Evolutionary conservation across 2,797 vertebrate species (phyloP), one percentile per base, ranked within the genome.

Genomic region (Enteromius fasciolatus): DNA sequence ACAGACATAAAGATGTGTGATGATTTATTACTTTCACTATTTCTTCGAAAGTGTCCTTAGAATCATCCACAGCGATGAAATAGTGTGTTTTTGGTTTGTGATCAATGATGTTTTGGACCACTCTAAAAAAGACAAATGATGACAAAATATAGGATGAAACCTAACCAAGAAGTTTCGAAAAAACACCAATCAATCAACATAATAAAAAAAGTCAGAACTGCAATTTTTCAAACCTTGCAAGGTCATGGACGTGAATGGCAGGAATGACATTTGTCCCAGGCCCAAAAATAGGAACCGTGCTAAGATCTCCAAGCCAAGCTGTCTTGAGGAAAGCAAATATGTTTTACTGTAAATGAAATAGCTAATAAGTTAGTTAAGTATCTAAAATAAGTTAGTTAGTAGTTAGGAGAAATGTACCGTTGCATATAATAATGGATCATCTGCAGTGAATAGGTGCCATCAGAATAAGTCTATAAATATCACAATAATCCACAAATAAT

Each of bases 161-260:
- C 44, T 3, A 78, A 15, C 8, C 28, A 31, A 14, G 52, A 18
- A 54, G 3, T 48, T 12, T 44, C 7, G 6, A 15, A 7, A 61
- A 54, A 77, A 74, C 8, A 50, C 50, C 15, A 68, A 17, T 68
- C 11, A 28, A 6, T 46, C 54, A 31, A 57, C 33, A 50, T 69
- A 64, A 23, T 64, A 86, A 83, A 9, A 48, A 57, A 31, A 9
- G 17, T 33, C 28, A 39, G 2, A 66, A 33, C 69, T 69, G n/a
- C 28, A 63, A 25, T 81, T 64, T 25, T 52, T 80, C 81, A 67
- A 89, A 99, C 98, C 91, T 90, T 81, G 95, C 97, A 61, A 99
- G 95, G 89, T 99, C 97, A 36, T 86, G 78, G 69, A 99, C 80
- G 33, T 99, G 97, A 90, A 99, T 97, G 52, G 92, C 92, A 36